Percentiles rank a stretch among this genome's conserved stretches.
Conservation (phyloP, 2,888 invertebrate genomes). For the Ethmia dodecea region DNA sequence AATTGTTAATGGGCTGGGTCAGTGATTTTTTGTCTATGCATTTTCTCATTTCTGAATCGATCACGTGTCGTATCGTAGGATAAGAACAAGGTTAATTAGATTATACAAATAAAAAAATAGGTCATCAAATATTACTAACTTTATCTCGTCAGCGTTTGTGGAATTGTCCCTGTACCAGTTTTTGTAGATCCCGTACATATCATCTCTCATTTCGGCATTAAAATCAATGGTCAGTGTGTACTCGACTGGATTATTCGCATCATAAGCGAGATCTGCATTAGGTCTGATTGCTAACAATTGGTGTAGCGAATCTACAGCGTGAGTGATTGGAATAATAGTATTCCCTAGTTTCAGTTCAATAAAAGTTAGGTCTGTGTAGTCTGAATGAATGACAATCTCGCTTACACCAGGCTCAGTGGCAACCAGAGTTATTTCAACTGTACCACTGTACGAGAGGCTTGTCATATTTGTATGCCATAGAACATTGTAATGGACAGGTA, state of each 20-base stretch:
- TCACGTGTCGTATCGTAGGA: too few species aligned
- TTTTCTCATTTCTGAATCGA: too few species aligned
- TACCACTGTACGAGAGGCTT: constrained; percentile 42
- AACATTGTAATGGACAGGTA: constrained; percentile 72
- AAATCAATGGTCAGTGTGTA: constrained; percentile 45
- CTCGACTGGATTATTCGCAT: constrained; percentile 21
- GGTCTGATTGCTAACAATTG: constrained; percentile 41
- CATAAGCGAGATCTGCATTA: constrained; percentile 29
- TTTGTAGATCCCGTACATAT: constrained; percentile 65
- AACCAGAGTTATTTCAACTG: constrained; percentile 42
- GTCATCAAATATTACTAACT: too few species aligned
- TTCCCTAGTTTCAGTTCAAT: constrained; percentile 51
- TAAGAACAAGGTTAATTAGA: too few species aligned
- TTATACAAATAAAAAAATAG: too few species aligned
- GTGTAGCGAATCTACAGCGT: constrained; percentile 24
- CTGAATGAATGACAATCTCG: constrained; percentile 51
- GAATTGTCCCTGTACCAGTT: constrained; percentile 52
- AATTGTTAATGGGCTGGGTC: too few species aligned
- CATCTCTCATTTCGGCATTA: constrained; percentile 39
- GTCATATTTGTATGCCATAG: constrained; percentile 57
- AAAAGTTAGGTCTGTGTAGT: constrained; percentile 40
- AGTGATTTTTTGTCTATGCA: too few species aligned
- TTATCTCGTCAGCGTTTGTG: constrained; percentile 35
- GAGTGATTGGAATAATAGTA: constrained; percentile 17
- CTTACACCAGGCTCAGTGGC: constrained; percentile 39